A percentile compares a stretch with the other conserved stretches of the same genome.
phyloP scores from a whole-genome alignment of 2,113 vertebrate species.

The Phalacrocorax pelagicus region DNA sequence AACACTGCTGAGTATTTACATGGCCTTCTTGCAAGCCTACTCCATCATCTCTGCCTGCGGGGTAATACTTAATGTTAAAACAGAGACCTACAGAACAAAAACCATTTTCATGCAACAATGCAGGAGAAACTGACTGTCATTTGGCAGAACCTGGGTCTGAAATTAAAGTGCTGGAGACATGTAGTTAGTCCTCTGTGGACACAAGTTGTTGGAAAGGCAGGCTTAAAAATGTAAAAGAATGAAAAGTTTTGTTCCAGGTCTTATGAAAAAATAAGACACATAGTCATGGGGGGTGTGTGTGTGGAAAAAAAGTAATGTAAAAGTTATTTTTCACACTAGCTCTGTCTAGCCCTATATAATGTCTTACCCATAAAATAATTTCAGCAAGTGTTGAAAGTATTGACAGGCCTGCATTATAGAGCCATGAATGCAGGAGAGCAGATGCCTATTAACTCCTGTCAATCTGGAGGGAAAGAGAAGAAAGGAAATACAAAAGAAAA shows the following conservation, averaged over 20 bases:
- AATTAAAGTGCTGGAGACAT: neutral
- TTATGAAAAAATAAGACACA: neutral
- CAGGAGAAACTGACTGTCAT: neutral
- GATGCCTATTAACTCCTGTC: conserved; percentile 54
- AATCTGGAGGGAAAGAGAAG: neutral
- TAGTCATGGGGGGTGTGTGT: neutral
- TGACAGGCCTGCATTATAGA: conserved; percentile 64
- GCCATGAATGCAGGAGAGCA: conserved; percentile 48
- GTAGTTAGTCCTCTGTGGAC: neutral
- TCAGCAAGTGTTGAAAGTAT: conserved; percentile 65
- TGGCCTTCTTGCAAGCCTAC: neutral
- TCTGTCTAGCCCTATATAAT: conserved; percentile 57
- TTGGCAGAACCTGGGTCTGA: neutral
- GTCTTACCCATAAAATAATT: conserved; percentile 56
- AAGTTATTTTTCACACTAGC: conserved; percentile 56
- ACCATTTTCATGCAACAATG: neutral
- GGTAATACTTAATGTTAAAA: neutral
- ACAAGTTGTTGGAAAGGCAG: neutral
- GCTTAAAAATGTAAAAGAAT: neutral
- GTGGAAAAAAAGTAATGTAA: neutral
- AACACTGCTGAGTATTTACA: neutral
- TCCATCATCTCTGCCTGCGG: neutral
- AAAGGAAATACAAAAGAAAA: neutral
- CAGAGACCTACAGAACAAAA: neutral
- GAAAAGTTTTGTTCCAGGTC: neutral